Base-by-base conservation (phyloP, 2,888 invertebrate species). In the Cephus sareptanus region DNA sequence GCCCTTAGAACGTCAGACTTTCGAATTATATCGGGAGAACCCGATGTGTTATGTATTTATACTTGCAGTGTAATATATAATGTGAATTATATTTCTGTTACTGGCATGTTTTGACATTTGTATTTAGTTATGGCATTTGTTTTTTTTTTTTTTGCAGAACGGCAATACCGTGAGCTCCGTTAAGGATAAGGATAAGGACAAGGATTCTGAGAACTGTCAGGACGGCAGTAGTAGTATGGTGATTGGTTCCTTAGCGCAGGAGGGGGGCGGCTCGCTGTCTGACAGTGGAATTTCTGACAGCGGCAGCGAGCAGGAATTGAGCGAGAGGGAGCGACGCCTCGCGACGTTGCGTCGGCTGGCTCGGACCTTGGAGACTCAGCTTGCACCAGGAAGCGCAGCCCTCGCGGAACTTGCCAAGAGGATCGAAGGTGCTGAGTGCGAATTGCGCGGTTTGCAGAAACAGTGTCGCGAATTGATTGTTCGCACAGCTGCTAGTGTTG, bases 271-370 rank as follows among this genome's bases (percentile, higher is more conserved):
- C 81, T 95, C 95, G n/a, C 92, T 95, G 80, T 96, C 96, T 0
- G 96, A 96, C 92, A 95, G 95, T 40, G 96, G 96, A n/a, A 96
- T 96, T 85, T 96, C 95, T 12, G 96, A 96, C 89, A 95, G 95
- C 79, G 96, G 96, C 87, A 95, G 93, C 88, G 94, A 92, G 92
- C 95, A 95, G 82, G 95, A 91, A 92, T 92, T 91, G 76, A 94
- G 94, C 82, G 94, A 95, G 78, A 93, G 96, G 69, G 96, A 96
- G 82, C 93, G 94, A 68, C 93, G 95, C 2, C 92, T 96, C 69
- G 93, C 94, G n/a, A 95, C 94, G 1, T 92, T 96, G 79, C 92
- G 95, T 68, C 94, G 95, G 79, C 91, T 96, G 70, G 95, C 95
- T 12, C 93, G 95, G 15, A 94, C 94, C 71, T 91, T 96, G 85